These are phyloP conservation scores for Amphipoea oculea DNA, from an alignment of 2,888 invertebrate genomes.

Conservation along the genomic window DNA sequence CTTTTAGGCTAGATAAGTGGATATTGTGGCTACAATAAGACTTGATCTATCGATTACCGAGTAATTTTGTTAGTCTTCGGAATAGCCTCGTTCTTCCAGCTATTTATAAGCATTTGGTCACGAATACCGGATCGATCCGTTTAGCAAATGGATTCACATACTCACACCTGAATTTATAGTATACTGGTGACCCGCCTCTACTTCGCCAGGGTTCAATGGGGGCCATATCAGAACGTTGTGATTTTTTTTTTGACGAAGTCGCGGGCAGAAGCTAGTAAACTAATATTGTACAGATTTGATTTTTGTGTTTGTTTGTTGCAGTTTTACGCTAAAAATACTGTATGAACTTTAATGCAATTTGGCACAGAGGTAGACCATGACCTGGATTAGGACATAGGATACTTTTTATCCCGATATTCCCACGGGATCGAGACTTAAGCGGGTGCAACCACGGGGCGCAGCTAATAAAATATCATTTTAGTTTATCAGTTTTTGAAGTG, in stretches of 20 bases:
- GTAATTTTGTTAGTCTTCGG: constrained; percentile 10
- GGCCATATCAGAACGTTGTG: not conserved
- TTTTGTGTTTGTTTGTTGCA: too few species aligned
- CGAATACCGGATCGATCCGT: constrained; percentile 64
- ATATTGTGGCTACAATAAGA: not conserved
- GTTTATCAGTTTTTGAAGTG: not conserved
- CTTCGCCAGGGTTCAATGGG: not conserved
- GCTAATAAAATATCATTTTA: not conserved
- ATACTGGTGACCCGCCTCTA: too few species aligned
- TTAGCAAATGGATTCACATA: constrained; percentile 40
- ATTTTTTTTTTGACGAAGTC: not conserved
- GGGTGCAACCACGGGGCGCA: too few species aligned
- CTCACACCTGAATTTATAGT: not conserved
- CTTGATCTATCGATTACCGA: constrained; percentile 34
- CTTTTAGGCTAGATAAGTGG: too few species aligned
- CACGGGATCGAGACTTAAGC: too few species aligned
- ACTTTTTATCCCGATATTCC: too few species aligned
- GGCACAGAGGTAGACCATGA: too few species aligned
- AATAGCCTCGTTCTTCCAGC: constrained; percentile 35
- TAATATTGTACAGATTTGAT: too few species aligned
- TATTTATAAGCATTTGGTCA: constrained; percentile 68
- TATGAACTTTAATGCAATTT: not conserved
- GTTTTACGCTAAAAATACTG: too few species aligned
- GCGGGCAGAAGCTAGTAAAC: too few species aligned
- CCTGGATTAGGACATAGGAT: too few species aligned